Evolutionary conservation across 2,113 vertebrate species (phyloP).

Genomic region (Urocitellus parryii): DNA sequence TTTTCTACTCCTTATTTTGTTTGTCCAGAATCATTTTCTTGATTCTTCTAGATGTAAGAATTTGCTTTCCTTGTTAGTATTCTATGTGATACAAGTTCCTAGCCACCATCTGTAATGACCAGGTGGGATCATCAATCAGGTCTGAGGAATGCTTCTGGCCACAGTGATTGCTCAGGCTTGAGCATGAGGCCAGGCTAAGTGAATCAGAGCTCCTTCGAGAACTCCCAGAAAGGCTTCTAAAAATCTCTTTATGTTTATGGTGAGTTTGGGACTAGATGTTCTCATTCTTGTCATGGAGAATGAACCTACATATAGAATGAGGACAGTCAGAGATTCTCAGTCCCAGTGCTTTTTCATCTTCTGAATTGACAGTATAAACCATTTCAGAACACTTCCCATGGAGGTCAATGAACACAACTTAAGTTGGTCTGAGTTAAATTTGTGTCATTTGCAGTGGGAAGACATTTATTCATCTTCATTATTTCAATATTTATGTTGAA

Average conservation of each 20-base stretch:
- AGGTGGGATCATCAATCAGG: accelerated
- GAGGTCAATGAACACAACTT: too few relatives aligned
- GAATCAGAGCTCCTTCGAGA: neutral
- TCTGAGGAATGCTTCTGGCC: too few relatives aligned
- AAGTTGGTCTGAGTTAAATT: neutral
- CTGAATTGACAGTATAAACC: accelerated
- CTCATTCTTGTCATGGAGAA: accelerated
- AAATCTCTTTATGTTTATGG: neutral
- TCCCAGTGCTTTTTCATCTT: accelerated
- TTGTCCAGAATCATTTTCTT: neutral
- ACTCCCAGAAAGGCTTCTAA: neutral
- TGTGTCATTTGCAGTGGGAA: neutral
- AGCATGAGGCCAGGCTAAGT: accelerated
- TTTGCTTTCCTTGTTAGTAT: accelerated
- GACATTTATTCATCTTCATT: neutral
- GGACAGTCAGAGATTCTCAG: too few relatives aligned
- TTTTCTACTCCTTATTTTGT: neutral
- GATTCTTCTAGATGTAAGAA: neutral
- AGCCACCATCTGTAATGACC: too few relatives aligned
- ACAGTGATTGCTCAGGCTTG: accelerated
- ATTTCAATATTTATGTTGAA: too few relatives aligned
- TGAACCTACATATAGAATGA: neutral
- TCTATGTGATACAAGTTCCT: too few relatives aligned
- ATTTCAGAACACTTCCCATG: accelerated
- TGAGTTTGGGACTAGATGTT: accelerated